Evolutionary conservation across 2,797 vertebrate genomes (phyloP).

Genomic region (Lagodon rhomboides): DNA sequence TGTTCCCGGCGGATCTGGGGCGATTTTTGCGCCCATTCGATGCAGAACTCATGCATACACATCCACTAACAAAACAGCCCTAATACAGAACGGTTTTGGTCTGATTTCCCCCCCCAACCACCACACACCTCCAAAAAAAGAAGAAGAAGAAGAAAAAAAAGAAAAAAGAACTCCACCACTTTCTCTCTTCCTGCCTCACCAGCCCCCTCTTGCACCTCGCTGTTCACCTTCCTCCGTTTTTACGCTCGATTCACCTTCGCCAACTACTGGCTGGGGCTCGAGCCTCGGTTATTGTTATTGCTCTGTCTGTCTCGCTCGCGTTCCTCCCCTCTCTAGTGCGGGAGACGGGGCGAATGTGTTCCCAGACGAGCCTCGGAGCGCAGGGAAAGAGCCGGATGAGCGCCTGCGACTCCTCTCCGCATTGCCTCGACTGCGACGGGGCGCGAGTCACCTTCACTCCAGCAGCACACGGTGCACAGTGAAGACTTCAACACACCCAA

Average conservation of each 20-base stretch:
- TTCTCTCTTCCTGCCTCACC: constrained; percentile 52
- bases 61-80: constrained; percentile 89
- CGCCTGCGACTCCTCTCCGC: constrained; percentile 85
- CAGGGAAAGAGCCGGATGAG: constrained; percentile 80
- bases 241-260: constrained; percentile 58
- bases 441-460: constrained; percentile 89
- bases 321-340: constrained; percentile 53
- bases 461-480: constrained; percentile 75
- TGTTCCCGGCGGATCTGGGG: constrained; percentile 92
- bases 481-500: constrained; percentile 68
- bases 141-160: too few species aligned
- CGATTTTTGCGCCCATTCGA: constrained; percentile 98
- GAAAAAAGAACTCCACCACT: constrained; percentile 64
- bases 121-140: too few species aligned
- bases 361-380: constrained; percentile 84
- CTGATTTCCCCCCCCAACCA: constrained; percentile 20
- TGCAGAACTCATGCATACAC: constrained; percentile 99
- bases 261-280: constrained; percentile 49
- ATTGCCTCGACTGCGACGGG: constrained; percentile 85
- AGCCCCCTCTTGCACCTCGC: constrained; percentile 42
- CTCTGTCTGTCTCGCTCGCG: constrained; percentile 27
- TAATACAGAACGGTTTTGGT: constrained; percentile 78
- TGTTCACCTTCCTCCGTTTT: constrained; percentile 56
- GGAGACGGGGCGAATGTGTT: constrained; percentile 60
- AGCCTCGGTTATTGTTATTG: constrained; percentile 40